Evolutionary conservation across 2,888 invertebrate species (phyloP).

Genomic region (Drosophila monieri): DNA sequence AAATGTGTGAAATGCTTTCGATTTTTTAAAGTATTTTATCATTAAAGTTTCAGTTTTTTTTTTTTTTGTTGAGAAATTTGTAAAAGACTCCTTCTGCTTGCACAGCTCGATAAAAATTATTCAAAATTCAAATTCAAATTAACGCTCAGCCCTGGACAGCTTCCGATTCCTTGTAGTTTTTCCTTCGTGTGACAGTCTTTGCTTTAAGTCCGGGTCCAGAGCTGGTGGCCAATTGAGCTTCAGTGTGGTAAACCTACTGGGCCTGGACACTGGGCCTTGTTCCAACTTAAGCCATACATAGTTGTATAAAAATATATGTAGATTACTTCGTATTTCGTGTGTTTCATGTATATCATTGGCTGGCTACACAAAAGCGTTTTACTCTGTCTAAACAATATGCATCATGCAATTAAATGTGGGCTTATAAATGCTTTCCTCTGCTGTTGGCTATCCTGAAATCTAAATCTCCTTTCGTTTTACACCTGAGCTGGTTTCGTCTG

Average conservation of each 20-base stretch:
- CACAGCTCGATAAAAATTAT: constrained; percentile 15
- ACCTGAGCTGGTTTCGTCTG: constrained; percentile 89
- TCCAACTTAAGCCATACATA: constrained; percentile 67
- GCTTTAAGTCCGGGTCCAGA: constrained; percentile 35
- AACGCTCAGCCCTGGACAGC: constrained; percentile 41
- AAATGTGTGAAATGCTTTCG: neutral
- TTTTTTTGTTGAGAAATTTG: constrained; percentile 11
- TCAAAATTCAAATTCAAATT: constrained; percentile 14
- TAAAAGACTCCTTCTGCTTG: constrained; percentile 23
- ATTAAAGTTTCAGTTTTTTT: neutral
- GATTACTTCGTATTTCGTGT: constrained; percentile 33
- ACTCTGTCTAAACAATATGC: constrained; percentile 38
- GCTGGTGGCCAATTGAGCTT: constrained; percentile 32
- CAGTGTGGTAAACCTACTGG: constrained; percentile 29
- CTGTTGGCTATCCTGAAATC: constrained; percentile 54
- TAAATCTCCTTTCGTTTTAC: constrained; percentile 82
- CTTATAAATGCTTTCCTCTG: constrained; percentile 66
- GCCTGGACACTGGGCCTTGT: constrained; percentile 33
- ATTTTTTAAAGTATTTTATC: neutral
- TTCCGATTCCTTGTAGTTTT: constrained; percentile 46
- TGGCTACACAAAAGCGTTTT: constrained; percentile 64
- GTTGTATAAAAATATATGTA: constrained; percentile 47
- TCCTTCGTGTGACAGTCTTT: constrained; percentile 53
- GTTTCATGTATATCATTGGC: constrained; percentile 22
- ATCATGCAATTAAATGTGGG: constrained; percentile 40